Conservation (phyloP, 2,888 invertebrate species). For the Quadriops clusia region DNA sequence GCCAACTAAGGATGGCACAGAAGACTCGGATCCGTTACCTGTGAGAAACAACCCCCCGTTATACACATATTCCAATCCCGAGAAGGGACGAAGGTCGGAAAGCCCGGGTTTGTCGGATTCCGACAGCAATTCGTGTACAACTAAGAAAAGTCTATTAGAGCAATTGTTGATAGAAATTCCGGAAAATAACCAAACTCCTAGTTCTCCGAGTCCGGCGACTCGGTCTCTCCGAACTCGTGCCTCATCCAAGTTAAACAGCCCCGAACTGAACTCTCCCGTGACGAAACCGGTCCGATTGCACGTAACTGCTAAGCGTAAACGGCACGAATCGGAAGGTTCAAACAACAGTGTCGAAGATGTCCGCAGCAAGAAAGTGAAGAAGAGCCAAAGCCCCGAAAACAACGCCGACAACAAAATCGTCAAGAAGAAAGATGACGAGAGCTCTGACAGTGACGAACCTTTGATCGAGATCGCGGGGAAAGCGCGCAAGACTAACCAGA, state of each 20-base stretch:
- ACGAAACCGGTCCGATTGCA: constrained; percentile 15
- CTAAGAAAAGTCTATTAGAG: constrained; percentile 49
- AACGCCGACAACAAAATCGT: constrained; percentile 42
- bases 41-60: constrained; percentile 61
- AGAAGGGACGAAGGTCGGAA: constrained; percentile 39
- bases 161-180: constrained; percentile 81
- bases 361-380: constrained; percentile 35
- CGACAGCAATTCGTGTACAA: constrained; percentile 23
- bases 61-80: constrained; percentile 67
- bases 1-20: constrained; percentile 15
- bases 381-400: constrained; percentile 51
- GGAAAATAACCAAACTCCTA: constrained; percentile 28
- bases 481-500: constrained; percentile 39
- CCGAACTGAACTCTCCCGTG: constrained; percentile 37
- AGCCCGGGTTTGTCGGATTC: constrained; percentile 30
- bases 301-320: constrained; percentile 51
- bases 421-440: constrained; percentile 48
- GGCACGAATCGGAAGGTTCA: constrained; percentile 70
- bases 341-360: constrained; percentile 25
- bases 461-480: constrained; percentile 58
- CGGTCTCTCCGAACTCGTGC: constrained; percentile 46
- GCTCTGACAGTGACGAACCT: constrained; percentile 73
- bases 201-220: constrained; percentile 34
- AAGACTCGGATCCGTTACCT: constrained; percentile 48
- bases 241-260: constrained; percentile 56